These are phyloP conservation scores for Periophthalmodon schlosseri DNA, from an alignment of 2,113 vertebrate species.

Conservation along the genomic window DNA sequence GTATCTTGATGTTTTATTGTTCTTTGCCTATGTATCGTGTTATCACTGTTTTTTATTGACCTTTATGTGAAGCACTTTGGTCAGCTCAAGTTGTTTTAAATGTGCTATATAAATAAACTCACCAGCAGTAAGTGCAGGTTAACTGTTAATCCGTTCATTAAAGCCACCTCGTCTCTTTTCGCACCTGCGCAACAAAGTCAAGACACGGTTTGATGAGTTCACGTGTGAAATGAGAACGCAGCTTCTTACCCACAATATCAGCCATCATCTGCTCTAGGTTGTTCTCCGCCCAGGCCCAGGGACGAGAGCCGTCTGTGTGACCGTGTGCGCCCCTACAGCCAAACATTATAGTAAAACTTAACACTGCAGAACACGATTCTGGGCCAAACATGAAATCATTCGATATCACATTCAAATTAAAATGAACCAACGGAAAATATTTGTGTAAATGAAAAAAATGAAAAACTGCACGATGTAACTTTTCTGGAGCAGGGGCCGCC, in stretches of 20 bases:
- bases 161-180: slow-evolving; percentile 68
- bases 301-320: slow-evolving; percentile 81
- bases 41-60: no score
- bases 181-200: slow-evolving; percentile 49
- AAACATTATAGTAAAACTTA: not conserved
- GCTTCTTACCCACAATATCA: slow-evolving; percentile 84
- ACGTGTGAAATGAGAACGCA: not conserved
- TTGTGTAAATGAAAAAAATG: not conserved
- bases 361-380: not conserved
- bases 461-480: not conserved
- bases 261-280: slow-evolving; percentile 84
- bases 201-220: no score
- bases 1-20: no score
- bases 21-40: no score
- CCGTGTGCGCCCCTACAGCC: slow-evolving; percentile 84
- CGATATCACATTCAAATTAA: no score
- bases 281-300: slow-evolving; percentile 89
- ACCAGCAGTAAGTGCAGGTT: slow-evolving; percentile 95
- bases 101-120: slow-evolving; percentile 19
- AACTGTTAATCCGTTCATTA: slow-evolving; percentile 94
- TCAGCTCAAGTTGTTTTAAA: no score
- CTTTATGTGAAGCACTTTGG: no score
- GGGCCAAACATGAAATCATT: no score
- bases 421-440: not conserved
- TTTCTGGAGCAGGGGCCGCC: no score